phyloP scores from a whole-genome alignment of 2,113 vertebrate species.

The Kobus ellipsiprymnus region DNA sequence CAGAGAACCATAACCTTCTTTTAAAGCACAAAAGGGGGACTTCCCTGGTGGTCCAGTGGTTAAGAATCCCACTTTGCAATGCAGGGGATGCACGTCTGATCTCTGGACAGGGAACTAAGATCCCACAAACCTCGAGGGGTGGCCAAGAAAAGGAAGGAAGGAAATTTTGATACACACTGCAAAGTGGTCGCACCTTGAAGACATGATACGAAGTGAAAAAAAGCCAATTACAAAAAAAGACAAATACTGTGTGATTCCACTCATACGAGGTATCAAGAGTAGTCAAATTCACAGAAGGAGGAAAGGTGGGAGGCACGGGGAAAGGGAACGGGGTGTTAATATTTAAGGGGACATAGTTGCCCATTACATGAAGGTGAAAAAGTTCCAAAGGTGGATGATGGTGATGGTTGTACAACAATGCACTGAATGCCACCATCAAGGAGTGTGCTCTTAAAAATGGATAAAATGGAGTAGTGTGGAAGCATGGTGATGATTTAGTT shows the following conservation, averaged over 20 bases:
- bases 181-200: fast-evolving
- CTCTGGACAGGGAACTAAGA: background rate
- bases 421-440: background rate
- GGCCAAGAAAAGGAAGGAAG: background rate
- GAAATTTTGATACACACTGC: background rate
- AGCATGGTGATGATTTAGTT: background rate
- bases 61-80: background rate
- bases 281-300: background rate
- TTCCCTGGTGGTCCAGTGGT: background rate
- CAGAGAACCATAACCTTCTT: background rate
- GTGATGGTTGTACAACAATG: fast-evolving
- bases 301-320: fast-evolving
- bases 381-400: fast-evolving
- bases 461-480: background rate
- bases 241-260: background rate
- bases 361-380: background rate
- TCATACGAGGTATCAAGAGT: fast-evolving
- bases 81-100: background rate
- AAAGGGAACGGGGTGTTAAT: fast-evolving
- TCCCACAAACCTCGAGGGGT: background rate
- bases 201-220: background rate
- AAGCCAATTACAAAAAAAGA: background rate
- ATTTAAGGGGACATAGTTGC: background rate
- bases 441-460: background rate
- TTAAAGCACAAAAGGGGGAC: background rate